Evolutionary conservation across 2,797 vertebrate species (phyloP).

Genomic region (Iguana delicatissima): DNA sequence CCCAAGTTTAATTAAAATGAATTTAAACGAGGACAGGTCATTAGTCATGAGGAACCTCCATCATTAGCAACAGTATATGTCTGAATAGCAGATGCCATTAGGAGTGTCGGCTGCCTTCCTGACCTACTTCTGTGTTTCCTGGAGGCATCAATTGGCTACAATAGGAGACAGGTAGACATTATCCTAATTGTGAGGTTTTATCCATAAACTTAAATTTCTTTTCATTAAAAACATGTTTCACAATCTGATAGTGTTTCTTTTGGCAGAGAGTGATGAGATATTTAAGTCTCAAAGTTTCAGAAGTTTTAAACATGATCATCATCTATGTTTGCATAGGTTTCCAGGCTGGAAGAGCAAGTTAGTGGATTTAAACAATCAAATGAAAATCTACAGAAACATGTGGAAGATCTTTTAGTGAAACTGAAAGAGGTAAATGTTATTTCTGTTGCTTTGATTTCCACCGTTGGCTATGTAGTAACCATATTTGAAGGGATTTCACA

Average conservation of each 20-base stretch:
- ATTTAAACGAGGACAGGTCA: no score
- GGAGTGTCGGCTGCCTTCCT: background rate
- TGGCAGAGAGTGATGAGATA: no score
- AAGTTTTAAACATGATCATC: no score
- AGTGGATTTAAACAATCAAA: constrained; percentile 89
- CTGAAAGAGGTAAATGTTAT: constrained; percentile 88
- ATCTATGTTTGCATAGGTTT: constrained; percentile 80
- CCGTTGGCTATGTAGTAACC: background rate
- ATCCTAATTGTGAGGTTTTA: background rate
- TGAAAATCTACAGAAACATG: constrained; percentile 91
- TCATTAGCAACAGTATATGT: no score
- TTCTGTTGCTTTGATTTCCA: background rate
- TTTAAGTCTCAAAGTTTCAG: background rate
- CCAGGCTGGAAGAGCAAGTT: constrained; percentile 90
- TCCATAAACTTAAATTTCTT: background rate
- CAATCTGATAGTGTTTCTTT: constrained; percentile 16
- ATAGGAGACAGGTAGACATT: no score
- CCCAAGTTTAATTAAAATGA: no score
- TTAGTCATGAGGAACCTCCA: no score
- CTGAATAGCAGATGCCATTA: background rate
- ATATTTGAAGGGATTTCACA: background rate
- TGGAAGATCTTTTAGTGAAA: constrained; percentile 90
- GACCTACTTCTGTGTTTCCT: background rate
- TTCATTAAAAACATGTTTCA: background rate
- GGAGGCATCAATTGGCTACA: background rate